Conservation (phyloP, 2,888 invertebrate species). For the Anarsia innoxiella region DNA sequence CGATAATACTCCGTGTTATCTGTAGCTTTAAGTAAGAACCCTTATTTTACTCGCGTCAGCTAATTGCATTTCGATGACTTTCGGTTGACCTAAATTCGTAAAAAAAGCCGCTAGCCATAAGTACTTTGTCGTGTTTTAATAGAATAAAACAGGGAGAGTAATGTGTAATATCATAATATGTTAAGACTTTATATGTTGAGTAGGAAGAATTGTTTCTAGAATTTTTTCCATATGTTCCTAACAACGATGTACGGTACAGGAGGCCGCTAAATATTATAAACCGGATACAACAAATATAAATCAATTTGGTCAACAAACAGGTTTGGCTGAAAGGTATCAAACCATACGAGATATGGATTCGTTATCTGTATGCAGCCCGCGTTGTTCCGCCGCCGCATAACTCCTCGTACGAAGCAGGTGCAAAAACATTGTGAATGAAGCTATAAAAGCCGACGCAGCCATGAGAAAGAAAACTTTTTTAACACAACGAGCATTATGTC, state of each 20-base stretch:
- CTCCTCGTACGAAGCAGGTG: conserved; percentile 47
- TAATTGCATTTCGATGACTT: no score
- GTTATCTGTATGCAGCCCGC: conserved; percentile 36
- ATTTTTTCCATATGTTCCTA: no score
- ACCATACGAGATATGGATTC: conserved; percentile 20
- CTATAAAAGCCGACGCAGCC: conserved; percentile 2
- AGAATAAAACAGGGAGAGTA: background rate
- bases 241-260: no score
- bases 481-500: no score
- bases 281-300: conserved; percentile 5
- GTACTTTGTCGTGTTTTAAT: background rate
- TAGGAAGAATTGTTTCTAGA: no score
- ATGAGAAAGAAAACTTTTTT: conserved; percentile 7
- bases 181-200: background rate
- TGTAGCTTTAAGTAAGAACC: no score
- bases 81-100: no score
- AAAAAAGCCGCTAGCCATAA: background rate
- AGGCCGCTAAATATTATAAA: no score
- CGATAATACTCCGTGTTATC: no score
- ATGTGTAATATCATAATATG: background rate
- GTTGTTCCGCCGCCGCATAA: conserved; percentile 35
- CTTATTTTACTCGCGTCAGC: no score
- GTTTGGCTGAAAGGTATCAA: conserved; percentile 20
- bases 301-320: conserved; percentile 1
- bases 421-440: conserved; percentile 21